Conservation (phyloP, 2,797 vertebrate genomes). For the Otus scops region DNA sequence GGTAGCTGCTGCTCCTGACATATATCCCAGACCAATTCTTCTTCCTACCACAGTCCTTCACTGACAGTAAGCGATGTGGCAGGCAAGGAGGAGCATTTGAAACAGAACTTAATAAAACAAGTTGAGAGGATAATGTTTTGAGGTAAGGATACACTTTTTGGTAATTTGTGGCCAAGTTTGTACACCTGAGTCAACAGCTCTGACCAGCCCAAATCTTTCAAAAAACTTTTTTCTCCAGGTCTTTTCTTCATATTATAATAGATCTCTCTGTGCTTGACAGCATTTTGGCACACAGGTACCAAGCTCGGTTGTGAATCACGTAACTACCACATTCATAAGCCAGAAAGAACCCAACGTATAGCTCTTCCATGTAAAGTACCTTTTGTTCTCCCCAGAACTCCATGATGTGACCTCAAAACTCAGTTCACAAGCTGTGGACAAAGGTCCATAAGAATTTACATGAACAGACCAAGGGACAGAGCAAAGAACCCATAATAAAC, state of each 20-base stretch:
- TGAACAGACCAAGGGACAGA: neutral
- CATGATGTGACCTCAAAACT: neutral
- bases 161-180: neutral
- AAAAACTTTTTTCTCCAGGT: neutral
- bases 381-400: neutral
- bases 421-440: slow-evolving; percentile 6
- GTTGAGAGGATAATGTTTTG: neutral
- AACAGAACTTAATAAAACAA: neutral
- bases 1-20: neutral
- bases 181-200: neutral
- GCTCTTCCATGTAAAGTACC: neutral
- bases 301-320: neutral
- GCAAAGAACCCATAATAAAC: neutral
- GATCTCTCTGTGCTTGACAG: neutral
- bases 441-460: neutral
- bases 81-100: neutral
- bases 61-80: neutral
- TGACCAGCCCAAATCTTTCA: neutral
- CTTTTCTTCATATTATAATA: neutral
- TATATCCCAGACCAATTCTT: neutral
- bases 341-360: neutral
- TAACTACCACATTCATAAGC: fast-evolving
- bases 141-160: neutral
- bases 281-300: neutral
- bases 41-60: neutral